Evolutionary conservation across 1,140 invertebrate species (phyloP), one percentile per base, ranked within the genome.

Genomic region (Nebria ingens): DNA sequence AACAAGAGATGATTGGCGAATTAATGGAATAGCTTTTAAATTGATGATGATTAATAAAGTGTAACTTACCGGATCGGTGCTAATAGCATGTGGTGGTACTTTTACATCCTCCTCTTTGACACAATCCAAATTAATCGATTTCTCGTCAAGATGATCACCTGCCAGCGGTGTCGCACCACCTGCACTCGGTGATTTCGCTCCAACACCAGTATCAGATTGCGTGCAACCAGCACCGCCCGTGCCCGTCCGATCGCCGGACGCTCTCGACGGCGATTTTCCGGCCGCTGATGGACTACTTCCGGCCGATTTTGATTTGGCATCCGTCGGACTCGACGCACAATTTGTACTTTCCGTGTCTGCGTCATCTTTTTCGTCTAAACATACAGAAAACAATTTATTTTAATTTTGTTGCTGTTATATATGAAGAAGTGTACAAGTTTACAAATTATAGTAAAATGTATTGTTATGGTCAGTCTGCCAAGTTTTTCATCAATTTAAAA

Each of bases 361-460:
- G 21, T 81, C 77, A 54, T 81, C 78, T 56, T 79, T 79, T 1
- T 79, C 76, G 59, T 79, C 78, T 77, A 59, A 21, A 55, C 17
- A 58, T 23, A 50, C 40, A 1, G n/a, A n/a, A n/a, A n/a, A n/a
- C n/a, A n/a, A n/a, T n/a, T n/a, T 23, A 61, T 59, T 52, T 19
- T 13, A 55, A 52, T 54, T 51, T 42, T n/a, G n/a, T n/a, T n/a
- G n/a, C n/a, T n/a, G n/a, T n/a, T n/a, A n/a, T n/a, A n/a, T n/a
- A n/a, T n/a, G n/a, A n/a, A n/a, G n/a, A n/a, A n/a, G n/a, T n/a
- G n/a, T n/a, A n/a, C n/a, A n/a, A n/a, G n/a, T n/a, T n/a, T n/a
- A n/a, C n/a, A n/a, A n/a, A n/a, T n/a, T n/a, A n/a, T n/a, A n/a
- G n/a, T n/a, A n/a, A n/a, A n/a, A n/a, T n/a, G n/a, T n/a, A n/a